Base-by-base conservation (phyloP, 2,888 invertebrate genomes). In the Sminthurides aquaticus region DNA sequence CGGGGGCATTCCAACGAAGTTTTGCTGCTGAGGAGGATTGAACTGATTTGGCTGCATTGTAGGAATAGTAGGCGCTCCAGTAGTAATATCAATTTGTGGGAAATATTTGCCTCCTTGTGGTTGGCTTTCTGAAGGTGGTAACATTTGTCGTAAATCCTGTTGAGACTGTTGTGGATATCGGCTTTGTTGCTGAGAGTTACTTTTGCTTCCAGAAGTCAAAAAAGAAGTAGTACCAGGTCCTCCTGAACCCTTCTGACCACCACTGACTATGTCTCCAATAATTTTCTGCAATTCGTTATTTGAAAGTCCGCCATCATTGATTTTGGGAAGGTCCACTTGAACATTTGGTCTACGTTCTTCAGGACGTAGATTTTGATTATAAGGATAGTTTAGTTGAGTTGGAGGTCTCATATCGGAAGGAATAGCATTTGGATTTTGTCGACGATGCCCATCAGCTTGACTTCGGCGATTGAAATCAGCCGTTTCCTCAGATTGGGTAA, bases 211-310 rank as follows among this genome's bases (percentile, higher is more conserved):
- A 57, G 27, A 22, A 43, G 8, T 43, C 11, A 11, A 11, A 11
- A 8, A 8, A 43, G 18, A 8, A 43, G 43, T 18, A 11, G 8
- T 15, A 34, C 15, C 15, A 20, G 18, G 15, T 56, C 56, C 25
- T 63, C 65, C 8, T 63, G 62, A 59, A 64, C 64, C 1, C 54
- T 57, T 15, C 65, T 64, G 11, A 64, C 63, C 43, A 18, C 64
- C 61, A 11, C 65, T 67, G 3, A 72, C 72, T 57, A 72, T 72
- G n/a, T 69, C 67, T n/a, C 72, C 70, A 58, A 72, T 72, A 5
- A 72, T 57, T 52, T 67, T 70, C 54, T 70, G 67, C 57, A 72
- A 62, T 29, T 72, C 72, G n/a, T 57, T 62, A 22, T 25, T 48
- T 27, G 25, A 63, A 57, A 64, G 43, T 22, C 67, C 67, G 1